A percentile compares a stretch with the other conserved stretches of the same genome.
These are phyloP conservation scores for Eolophus roseicapilla DNA, from an alignment of 2,113 vertebrate species.

Conservation along the genomic window DNA sequence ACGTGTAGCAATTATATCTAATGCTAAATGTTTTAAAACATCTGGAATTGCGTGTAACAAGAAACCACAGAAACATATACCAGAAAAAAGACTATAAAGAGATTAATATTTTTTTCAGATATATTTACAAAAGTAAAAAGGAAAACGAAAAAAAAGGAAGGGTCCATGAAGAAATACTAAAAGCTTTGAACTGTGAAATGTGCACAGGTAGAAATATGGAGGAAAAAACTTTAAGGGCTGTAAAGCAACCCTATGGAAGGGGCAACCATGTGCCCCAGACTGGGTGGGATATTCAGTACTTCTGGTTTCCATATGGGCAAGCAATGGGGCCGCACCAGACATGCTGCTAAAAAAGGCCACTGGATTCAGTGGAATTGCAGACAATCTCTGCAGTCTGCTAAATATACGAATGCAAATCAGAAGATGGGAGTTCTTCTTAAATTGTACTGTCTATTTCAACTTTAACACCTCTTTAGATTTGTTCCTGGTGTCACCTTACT, in stretches of 20 bases:
- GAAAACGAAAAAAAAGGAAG: neutral
- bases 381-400: neutral
- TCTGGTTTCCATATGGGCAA: rapidly evolving
- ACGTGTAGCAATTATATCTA: rapidly evolving
- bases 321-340: neutral
- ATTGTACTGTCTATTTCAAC: neutral
- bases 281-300: neutral
- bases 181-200: rapidly evolving
- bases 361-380: neutral
- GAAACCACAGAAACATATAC: rapidly evolving
- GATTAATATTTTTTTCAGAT: neutral
- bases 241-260: neutral
- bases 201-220: neutral
- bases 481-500: neutral
- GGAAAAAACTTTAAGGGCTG: neutral
- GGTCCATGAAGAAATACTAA: neutral
- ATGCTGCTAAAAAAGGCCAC: no score
- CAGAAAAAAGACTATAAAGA: neutral
- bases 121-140: neutral
- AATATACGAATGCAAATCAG: neutral
- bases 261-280: neutral
- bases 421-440: neutral
- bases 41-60: neutral
- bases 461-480: neutral
- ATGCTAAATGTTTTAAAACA: neutral